Conservation (phyloP, 2,888 invertebrate genomes). For the Drosophila buzzatii region DNA sequence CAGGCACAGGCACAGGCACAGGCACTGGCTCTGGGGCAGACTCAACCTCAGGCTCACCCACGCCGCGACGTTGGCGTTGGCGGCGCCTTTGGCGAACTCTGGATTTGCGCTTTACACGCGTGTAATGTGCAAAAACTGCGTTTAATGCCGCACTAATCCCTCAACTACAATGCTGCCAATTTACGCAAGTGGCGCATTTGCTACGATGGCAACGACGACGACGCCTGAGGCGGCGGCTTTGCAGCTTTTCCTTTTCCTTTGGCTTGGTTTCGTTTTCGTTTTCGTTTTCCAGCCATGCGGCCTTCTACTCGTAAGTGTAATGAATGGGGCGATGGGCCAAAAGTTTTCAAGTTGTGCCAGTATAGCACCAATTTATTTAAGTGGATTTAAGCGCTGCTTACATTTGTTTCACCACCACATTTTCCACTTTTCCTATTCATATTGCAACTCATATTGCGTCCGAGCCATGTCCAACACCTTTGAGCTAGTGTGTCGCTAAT, state of each 20-base stretch:
- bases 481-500: not conserved
- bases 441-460: slow-evolving; percentile 34
- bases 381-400: slow-evolving; percentile 68
- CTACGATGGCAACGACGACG: slow-evolving; percentile 42
- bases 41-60: slow-evolving; percentile 4
- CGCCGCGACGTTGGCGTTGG: slow-evolving; percentile 27
- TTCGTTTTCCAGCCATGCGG: slow-evolving; percentile 39
- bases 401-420: slow-evolving; percentile 44
- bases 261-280: slow-evolving; percentile 42
- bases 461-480: slow-evolving; percentile 13
- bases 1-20: not conserved
- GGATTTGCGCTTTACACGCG: slow-evolving; percentile 78
- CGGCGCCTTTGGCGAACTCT: slow-evolving; percentile 53
- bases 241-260: slow-evolving; percentile 40
- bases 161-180: slow-evolving; percentile 82
- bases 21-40: not conserved
- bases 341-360: slow-evolving; percentile 62
- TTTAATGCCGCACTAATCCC: slow-evolving; percentile 81
- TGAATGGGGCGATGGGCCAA: slow-evolving; percentile 53
- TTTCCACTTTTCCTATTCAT: slow-evolving; percentile 25
- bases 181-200: slow-evolving; percentile 74
- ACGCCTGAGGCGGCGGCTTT: slow-evolving; percentile 53
- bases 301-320: slow-evolving; percentile 65
- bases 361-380: slow-evolving; percentile 76
- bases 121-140: slow-evolving; percentile 82